A percentile compares a stretch with the other conserved stretches of the same genome.
These are phyloP conservation scores for Sandelia bainsii DNA, from an alignment of 2,797 vertebrate species.

Conservation along the genomic window DNA sequence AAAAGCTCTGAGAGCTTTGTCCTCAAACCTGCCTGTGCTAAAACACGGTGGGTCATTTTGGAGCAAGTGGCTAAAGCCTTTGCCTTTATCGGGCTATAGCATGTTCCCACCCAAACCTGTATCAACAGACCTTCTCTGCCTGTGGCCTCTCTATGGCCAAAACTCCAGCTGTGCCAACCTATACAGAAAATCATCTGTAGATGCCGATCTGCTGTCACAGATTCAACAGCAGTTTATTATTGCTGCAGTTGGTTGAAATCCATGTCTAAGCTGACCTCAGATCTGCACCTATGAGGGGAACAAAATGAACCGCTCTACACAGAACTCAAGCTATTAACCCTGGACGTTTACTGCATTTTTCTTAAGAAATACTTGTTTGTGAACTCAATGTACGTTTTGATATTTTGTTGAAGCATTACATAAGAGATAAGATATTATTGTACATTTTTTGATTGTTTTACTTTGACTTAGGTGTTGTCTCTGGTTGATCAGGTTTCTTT, in stretches of 20 bases:
- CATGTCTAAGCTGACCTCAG: conserved; percentile 62
- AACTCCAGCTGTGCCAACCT: conserved; percentile 79
- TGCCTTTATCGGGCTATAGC: conserved; percentile 71
- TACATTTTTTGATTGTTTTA: conserved; percentile 60
- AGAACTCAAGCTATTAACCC: conserved; percentile 73
- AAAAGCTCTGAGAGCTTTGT: conserved; percentile 50
- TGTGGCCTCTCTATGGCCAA: conserved; percentile 73
- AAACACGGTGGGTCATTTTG: conserved; percentile 43
- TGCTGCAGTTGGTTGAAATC: conserved; percentile 33
- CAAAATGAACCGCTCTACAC: conserved; percentile 54
- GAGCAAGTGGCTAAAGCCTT: conserved; percentile 66
- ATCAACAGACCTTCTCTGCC: conserved; percentile 71
- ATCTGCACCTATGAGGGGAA: conserved; percentile 67
- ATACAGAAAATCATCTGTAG: conserved; percentile 68
- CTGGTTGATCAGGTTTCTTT: conserved; percentile 51
- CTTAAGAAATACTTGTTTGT: conserved; percentile 73
- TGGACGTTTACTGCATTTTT: conserved; percentile 76
- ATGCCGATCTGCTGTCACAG: conserved; percentile 67
- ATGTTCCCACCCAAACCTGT: conserved; percentile 71
- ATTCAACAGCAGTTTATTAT: conserved; percentile 30
- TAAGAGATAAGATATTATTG: conserved; percentile 64
- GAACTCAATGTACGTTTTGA: conserved; percentile 72
- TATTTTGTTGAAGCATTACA: conserved; percentile 74
- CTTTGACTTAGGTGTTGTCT: conserved; percentile 52
- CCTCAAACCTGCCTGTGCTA: conserved; percentile 42